A percentile compares a stretch with the other conserved stretches of the same genome.
Conservation (phyloP, 2,797 vertebrate species). For the Enteromius thamalakanensis region DNA sequence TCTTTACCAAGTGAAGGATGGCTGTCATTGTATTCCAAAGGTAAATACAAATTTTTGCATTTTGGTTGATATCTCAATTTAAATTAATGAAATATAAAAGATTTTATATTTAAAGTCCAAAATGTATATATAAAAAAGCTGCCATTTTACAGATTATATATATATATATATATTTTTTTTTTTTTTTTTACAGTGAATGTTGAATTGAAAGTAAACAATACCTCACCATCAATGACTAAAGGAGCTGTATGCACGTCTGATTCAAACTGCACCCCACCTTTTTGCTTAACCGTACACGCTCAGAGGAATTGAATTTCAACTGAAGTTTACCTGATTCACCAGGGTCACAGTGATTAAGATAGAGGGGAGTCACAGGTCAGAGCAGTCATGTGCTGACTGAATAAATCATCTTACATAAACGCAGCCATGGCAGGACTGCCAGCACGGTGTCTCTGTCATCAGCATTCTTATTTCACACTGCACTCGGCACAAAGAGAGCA, state of each 20-base stretch:
- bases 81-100: not conserved
- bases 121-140: not conserved
- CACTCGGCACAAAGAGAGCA: slow-evolving; percentile 25
- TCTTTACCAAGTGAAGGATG: not conserved
- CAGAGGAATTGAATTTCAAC: slow-evolving; percentile 7
- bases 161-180: too few species aligned
- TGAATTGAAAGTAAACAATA: not conserved
- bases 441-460: slow-evolving; percentile 44
- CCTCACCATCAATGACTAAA: not conserved
- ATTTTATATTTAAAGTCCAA: too few species aligned
- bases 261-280: slow-evolving; percentile 12
- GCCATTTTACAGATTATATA: not conserved
- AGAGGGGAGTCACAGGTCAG: slow-evolving; percentile 32
- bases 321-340: slow-evolving; percentile 18
- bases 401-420: slow-evolving; percentile 43
- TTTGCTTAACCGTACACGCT: not conserved
- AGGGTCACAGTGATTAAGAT: slow-evolving; percentile 22
- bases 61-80: not conserved
- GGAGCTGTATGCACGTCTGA: not conserved
- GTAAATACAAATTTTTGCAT: not conserved
- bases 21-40: not conserved
- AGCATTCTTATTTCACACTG: slow-evolving; percentile 42
- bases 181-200: not conserved
- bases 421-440: slow-evolving; percentile 9
- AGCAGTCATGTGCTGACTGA: slow-evolving; percentile 22